Evolutionary conservation across 2,113 vertebrate species (phyloP).

Genomic region (Numenius arquata): DNA sequence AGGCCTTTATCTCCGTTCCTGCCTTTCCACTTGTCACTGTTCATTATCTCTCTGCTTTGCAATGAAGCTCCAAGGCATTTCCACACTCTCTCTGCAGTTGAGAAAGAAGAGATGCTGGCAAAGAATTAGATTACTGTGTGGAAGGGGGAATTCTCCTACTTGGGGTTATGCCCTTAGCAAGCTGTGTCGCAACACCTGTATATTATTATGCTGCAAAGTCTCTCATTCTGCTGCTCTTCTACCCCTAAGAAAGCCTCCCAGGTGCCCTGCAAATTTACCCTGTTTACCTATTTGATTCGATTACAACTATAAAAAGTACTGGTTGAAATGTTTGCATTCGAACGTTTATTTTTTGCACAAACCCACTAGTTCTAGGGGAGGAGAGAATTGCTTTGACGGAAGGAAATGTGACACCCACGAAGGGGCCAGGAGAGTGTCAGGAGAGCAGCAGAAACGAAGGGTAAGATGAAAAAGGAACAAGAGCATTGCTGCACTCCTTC

Average conservation of each 20-base stretch:
- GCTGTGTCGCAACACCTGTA: neutral
- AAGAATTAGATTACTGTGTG: neutral
- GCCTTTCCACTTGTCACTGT: neutral
- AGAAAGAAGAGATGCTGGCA: neutral
- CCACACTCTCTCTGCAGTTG: neutral
- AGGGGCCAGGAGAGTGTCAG: neutral
- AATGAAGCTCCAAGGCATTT: neutral
- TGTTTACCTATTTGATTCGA: neutral
- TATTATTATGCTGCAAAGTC: neutral
- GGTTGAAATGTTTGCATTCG: neutral
- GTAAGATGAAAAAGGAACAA: neutral
- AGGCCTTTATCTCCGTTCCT: slow-evolving; percentile 3
- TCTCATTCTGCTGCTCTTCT: neutral
- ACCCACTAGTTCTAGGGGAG: neutral
- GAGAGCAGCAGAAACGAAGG: neutral
- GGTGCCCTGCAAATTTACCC: neutral
- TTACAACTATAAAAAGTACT: neutral
- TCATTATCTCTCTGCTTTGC: slow-evolving; percentile 1
- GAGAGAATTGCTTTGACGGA: neutral
- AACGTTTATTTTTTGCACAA: neutral
- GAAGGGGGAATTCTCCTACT: neutral
- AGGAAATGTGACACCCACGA: neutral
- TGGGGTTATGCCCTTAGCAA: neutral
- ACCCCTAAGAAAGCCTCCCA: neutral
- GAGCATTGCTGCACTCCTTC: neutral